Evolutionary conservation across 37 sponge, comb jelly and placozoan species (phyloP).

Genomic region (Chondrosia reniformis): DNA sequence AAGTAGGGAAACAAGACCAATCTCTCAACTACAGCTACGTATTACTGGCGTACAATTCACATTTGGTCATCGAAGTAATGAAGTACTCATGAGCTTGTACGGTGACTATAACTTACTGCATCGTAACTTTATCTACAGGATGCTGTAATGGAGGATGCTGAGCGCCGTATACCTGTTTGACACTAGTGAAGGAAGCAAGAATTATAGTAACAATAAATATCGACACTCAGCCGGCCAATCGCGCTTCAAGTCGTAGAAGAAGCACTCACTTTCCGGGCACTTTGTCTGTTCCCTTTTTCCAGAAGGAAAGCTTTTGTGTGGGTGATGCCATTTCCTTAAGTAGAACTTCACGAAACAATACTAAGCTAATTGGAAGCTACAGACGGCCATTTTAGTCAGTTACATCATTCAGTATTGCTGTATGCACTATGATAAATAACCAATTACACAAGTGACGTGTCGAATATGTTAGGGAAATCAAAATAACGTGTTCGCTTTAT

Average conservation of each 20-base stretch:
- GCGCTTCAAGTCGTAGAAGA: too few relatives aligned
- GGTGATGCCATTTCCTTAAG: too few relatives aligned
- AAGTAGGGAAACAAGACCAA: background rate
- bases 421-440: background rate
- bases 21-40: background rate
- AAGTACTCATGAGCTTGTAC: background rate
- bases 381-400: too few relatives aligned
- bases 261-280: slow-evolving; percentile 77
- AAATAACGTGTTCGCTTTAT: too few relatives aligned
- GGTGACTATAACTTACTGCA: background rate
- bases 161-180: slow-evolving; percentile 48
- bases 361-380: too few relatives aligned
- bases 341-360: too few relatives aligned
- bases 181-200: slow-evolving; percentile 19
- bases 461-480: too few relatives aligned
- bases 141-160: slow-evolving; percentile 44
- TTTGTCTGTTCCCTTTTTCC: slow-evolving; percentile 69
- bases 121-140: slow-evolving; percentile 3
- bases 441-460: too few relatives aligned
- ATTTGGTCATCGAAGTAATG: background rate
- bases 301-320: slow-evolving; percentile 51
- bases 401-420: background rate
- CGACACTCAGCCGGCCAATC: too few relatives aligned
- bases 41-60: background rate
- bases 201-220: too few relatives aligned